A percentile compares a stretch with the other conserved stretches of the same genome.
Conservation (phyloP, 1,140 invertebrate species). For the Piezodorus guildinii region DNA sequence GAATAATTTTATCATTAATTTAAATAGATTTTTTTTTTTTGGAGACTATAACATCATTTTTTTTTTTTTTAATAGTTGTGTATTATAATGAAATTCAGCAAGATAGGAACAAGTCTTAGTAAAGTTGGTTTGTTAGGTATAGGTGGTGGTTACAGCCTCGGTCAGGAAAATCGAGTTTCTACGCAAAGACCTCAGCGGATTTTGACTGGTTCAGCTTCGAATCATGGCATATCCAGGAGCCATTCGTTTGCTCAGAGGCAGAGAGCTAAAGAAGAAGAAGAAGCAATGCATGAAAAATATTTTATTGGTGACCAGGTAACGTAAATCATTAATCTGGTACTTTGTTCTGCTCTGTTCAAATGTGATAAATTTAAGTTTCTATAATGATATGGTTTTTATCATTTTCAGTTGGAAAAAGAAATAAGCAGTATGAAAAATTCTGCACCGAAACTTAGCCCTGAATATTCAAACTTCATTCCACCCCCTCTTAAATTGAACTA, state of each 20-base stretch:
- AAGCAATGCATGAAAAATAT: constrained; percentile 74
- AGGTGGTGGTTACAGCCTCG: constrained; percentile 31
- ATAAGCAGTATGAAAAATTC: constrained; percentile 17
- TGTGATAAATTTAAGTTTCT: too few relatives aligned
- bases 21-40: too few relatives aligned
- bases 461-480: constrained; percentile 29
- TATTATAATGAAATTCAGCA: too few relatives aligned
- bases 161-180: constrained; percentile 30
- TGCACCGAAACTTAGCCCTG: constrained; percentile 27
- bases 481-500: constrained; percentile 25
- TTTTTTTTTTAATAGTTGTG: too few relatives aligned
- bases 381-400: background rate
- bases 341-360: too few relatives aligned
- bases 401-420: constrained; percentile 23
- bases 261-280: constrained; percentile 39
- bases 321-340: too few relatives aligned
- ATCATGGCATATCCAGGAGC: constrained; percentile 29
- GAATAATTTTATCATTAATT: too few relatives aligned
- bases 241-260: constrained; percentile 30
- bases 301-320: constrained; percentile 34
- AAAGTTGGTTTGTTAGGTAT: constrained; percentile 27
- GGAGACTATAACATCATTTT: too few relatives aligned
- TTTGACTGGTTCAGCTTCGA: constrained; percentile 24
- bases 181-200: constrained; percentile 23
- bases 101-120: too few relatives aligned